Base-by-base conservation (phyloP, 1,140 invertebrate species). In the Pogonognathellus flavescens region DNA sequence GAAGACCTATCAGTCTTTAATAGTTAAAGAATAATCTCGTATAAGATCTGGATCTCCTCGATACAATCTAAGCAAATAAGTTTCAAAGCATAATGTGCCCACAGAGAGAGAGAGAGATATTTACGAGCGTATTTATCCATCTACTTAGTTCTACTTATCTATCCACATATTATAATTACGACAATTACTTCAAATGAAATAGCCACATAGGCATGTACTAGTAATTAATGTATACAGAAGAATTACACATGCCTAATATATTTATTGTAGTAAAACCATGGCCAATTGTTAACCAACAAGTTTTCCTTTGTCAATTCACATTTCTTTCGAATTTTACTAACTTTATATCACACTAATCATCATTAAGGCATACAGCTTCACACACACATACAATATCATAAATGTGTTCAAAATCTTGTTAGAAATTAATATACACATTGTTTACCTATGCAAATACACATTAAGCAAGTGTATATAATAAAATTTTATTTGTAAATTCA, bases 221-320 rank as follows among this genome's bases (percentile, higher is more conserved):
- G 31, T 57, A 57, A 57, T 57, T 57, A 57, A 57, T n/a, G 53
- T 57, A 14, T 13, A 57, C 53, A 41, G 6, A 41, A 6, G 53
- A 57, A 57, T 57, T 57, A 57, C 1, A 9, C 2, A 41, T 41
- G 31, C 31, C 31, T 41, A 41, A 22, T 66, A 66, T 25, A 55
- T 55, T 16, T 55, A 55, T 11, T 55, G 53, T 55, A 55, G 11
- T 41, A 55, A 55, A 14, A 55, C 11, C 22, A 66, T 66, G 11
- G 10, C 20, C 31, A 76, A 76, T n/a, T 76, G 70, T 16, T 76
- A 76, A 76, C 41, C n/a, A 76, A 76, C 70, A 76, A 76, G 70
- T 76, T 76, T 50, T 76, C 31, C 70, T 76, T n/a, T 72, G 66
- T 16, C 16, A 57, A 57, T 57, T 14, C 1, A 2, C 53, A 57